Evolutionary conservation across 1,140 invertebrate species (phyloP).

Genomic region (Brachystomella parvula): DNA sequence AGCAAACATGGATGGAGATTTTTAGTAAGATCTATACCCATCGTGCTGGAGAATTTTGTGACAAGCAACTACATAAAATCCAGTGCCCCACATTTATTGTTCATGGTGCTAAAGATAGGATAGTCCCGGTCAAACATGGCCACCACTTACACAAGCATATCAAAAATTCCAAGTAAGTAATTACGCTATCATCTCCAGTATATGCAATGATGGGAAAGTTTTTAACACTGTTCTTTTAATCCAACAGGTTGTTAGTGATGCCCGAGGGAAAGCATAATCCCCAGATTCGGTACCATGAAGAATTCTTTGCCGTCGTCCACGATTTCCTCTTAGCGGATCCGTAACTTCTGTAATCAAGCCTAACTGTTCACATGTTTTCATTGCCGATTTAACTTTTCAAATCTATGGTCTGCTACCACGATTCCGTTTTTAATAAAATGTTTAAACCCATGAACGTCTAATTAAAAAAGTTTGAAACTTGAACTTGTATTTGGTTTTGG

Average conservation of each 20-base stretch:
- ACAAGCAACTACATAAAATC: constrained; percentile 43
- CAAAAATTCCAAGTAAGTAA: constrained; percentile 52
- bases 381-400: too few species aligned
- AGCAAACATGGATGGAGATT: constrained; percentile 41
- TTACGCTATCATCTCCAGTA: neutral
- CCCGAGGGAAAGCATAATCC: constrained; percentile 82
- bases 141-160: constrained; percentile 59
- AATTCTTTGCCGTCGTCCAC: constrained; percentile 67
- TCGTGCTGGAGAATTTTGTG: constrained; percentile 43
- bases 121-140: constrained; percentile 63
- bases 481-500: too few species aligned
- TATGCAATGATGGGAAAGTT: neutral
- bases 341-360: too few species aligned
- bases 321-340: too few species aligned
- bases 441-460: too few species aligned
- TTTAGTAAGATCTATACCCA: constrained; percentile 39
- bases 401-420: too few species aligned
- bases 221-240: constrained; percentile 22
- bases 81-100: constrained; percentile 68
- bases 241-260: constrained; percentile 57
- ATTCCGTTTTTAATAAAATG: too few species aligned
- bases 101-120: constrained; percentile 68
- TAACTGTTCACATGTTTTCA: too few species aligned
- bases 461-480: too few species aligned
- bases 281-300: constrained; percentile 64